Base-by-base conservation (phyloP, 2,113 vertebrate genomes). In the Corvus moneduloides region DNA sequence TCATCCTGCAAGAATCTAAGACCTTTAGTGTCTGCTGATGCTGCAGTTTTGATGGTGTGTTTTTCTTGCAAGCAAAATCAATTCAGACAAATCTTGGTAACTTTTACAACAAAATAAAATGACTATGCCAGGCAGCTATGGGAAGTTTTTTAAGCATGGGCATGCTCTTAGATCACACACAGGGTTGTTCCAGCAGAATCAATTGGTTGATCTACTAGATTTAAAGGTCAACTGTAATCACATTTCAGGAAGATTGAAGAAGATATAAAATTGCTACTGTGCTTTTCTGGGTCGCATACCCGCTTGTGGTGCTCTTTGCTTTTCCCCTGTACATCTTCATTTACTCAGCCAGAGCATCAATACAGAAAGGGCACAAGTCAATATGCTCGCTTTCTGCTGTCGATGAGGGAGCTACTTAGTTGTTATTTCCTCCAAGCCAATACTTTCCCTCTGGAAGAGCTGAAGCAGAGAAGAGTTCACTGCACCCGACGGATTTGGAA, bases 31-130 rank as follows among this genome's bases (percentile, higher is more conserved):
- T 97, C 94, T 97, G 98, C 98, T 98, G 98, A 98, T 96, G 92
- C 89, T 73, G 98, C 98, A 97, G 94, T 97, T 98, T 96, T 95
- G 92, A 75, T 95, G 68, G 86, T 95, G 89, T 96, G 91, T 97
- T 97, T 98, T 97, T 96, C 96, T 97, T 98, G 93, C 92, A 95
- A 97, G 95, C 96, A 93, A 97, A 98, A 98, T 98, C 97, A 97
- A 97, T 98, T 91, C 93, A 96, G 97, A 94, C 93, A 95, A 97
- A 97, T 97, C 97, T 97, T 51, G 26, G 91, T 88, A 98, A 97
- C 97, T 98, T 97, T 96, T 96, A 87, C 94, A 95, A 87, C 75
- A 71, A 90, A 49, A 68, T 74, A 75, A 97, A 96, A 64, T 79
- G 91, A 72, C 44, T 56, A 1, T 84, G 82, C 78, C 81, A 91